These are phyloP conservation scores for Jacana jacana DNA, from an alignment of 2,113 vertebrate species.

Conservation along the genomic window DNA sequence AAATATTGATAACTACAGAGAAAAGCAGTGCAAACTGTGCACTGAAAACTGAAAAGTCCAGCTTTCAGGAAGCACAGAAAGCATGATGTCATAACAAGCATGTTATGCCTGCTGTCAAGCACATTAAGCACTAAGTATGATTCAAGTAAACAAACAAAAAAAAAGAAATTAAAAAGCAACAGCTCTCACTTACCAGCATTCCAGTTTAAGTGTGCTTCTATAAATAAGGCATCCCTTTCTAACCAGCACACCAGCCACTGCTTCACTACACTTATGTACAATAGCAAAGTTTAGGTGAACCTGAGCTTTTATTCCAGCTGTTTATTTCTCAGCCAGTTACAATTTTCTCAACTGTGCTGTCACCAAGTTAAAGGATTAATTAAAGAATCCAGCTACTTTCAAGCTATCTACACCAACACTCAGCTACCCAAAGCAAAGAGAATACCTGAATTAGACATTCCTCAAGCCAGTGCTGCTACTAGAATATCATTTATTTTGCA, in stretches of 20 bases:
- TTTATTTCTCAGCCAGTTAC: background rate
- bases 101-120: background rate
- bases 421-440: background rate
- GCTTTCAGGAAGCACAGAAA: background rate
- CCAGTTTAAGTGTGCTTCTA: background rate
- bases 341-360: background rate
- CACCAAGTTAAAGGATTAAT: background rate
- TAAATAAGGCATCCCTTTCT: background rate
- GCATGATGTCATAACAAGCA: background rate
- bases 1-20: background rate
- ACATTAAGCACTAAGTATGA: background rate
- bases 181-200: background rate
- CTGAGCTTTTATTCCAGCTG: background rate
- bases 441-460: background rate
- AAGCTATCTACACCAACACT: background rate
- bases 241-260: background rate
- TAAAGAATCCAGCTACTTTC: background rate
- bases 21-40: background rate
- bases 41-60: background rate
- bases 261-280: background rate
- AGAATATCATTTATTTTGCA: background rate
- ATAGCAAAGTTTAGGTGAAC: background rate
- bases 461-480: background rate
- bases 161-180: background rate
- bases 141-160: background rate